These are phyloP conservation scores for Elgonia sp. DNA, from an alignment of 2,888 invertebrate species.

Conservation along the genomic window DNA sequence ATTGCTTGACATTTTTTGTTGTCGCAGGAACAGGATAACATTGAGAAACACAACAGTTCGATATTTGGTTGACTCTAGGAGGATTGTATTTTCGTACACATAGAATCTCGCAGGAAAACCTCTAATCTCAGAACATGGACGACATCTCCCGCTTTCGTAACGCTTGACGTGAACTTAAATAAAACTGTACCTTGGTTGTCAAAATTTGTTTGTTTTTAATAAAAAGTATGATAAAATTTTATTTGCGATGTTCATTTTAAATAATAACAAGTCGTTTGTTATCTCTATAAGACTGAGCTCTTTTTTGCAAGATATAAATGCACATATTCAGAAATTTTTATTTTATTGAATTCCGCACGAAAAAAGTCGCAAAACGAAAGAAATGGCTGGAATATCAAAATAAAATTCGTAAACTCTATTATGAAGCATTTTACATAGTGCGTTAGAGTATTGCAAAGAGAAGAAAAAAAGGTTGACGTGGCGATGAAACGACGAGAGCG, in stretches of 20 bases:
- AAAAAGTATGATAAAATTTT: constrained; percentile 36
- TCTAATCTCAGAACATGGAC: too few relatives aligned
- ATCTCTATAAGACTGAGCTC: neutral
- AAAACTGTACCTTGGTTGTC: constrained; percentile 40
- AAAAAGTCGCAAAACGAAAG: neutral
- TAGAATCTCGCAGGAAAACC: constrained; percentile 62
- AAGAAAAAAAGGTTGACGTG: neutral
- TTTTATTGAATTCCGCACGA: neutral
- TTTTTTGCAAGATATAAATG: neutral
- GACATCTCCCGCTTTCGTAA: constrained; percentile 30
- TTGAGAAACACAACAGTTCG: constrained; percentile 51
- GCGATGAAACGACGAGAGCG: neutral
- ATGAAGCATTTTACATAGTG: neutral
- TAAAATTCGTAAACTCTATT: neutral
- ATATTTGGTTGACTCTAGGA: constrained; percentile 49
- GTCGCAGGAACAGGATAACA: constrained; percentile 13
- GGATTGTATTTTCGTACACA: constrained; percentile 63
- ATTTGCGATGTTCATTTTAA: constrained; percentile 35
- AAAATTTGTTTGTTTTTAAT: constrained; percentile 1
- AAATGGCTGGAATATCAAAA: neutral
- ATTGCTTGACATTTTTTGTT: neutral
- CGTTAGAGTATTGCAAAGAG: neutral
- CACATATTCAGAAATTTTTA: neutral
- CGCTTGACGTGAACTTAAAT: constrained; percentile 48
- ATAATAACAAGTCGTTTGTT: constrained; percentile 11